Conservation (phyloP, 2,797 vertebrate genomes). For the Xenops minutus region DNA sequence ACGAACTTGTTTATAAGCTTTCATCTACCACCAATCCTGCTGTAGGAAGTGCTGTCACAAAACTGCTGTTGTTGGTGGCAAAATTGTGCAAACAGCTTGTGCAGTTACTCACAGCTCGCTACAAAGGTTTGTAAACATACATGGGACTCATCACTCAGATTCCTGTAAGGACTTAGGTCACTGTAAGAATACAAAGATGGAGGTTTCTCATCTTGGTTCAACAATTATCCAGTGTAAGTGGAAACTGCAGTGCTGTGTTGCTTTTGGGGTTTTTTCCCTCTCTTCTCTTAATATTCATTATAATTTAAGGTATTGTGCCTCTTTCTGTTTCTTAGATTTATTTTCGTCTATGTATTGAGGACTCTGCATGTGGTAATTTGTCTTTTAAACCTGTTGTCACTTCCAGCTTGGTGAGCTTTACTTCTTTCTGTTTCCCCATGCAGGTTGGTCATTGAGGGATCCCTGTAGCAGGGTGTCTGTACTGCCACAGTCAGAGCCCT, state of each 20-base stretch:
- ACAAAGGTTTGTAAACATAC: slow-evolving; percentile 81
- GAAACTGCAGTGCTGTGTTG: neutral
- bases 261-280: neutral
- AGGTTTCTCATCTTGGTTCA: neutral
- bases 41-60: slow-evolving; percentile 81
- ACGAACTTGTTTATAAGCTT: slow-evolving; percentile 89
- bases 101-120: slow-evolving; percentile 74
- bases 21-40: slow-evolving; percentile 82
- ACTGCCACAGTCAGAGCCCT: neutral
- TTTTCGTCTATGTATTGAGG: neutral
- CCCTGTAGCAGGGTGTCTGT: neutral
- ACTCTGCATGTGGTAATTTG: neutral
- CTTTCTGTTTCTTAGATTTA: neutral
- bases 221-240: neutral
- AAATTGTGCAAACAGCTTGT: slow-evolving; percentile 74
- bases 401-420: neutral
- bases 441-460: neutral
- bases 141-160: neutral
- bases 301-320: neutral
- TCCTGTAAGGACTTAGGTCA: neutral
- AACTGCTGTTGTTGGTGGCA: slow-evolving; percentile 80
- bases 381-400: neutral
- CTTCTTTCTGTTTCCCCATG: neutral
- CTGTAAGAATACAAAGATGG: neutral
- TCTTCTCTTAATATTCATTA: neutral